Base-by-base conservation (phyloP, 2,797 vertebrate species). In the Chiroxiphia lanceolata region DNA sequence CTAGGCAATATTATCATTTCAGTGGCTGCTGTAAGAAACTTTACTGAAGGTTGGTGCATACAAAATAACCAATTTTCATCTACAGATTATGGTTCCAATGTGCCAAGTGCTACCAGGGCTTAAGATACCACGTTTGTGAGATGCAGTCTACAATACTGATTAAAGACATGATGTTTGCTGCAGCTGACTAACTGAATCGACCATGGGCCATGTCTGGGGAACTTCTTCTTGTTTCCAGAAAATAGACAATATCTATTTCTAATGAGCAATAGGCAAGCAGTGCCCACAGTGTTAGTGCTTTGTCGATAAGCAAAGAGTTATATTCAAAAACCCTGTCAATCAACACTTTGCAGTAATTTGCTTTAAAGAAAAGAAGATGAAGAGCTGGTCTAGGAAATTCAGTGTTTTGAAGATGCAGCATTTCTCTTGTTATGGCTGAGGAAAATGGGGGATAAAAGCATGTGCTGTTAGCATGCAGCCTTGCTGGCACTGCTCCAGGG, bases 291-390 rank as follows among this genome's bases (percentile, higher is more conserved):
- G 4, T 34, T 87, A 94, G 63, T 84, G 50, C 67, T 87, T 81
- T 83, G 34, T 64, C 91, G 91, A 93, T 91, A 94, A 91, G 81
- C 31, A 68, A 88, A 90, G 77, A 86, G 38, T 70, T 81, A 9
- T 80, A 91, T 71, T 92, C 88, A 87, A 60, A 90, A 69, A 53
- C 51, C 25, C 81, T 70, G 88, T 80, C 90, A 92, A 60, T 91
- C 86, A 94, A 86, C 40, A 78, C 47, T 86, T 86, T 79, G 47
- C 64, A 87, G 80, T 38, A 80, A 78, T 93, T 92, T 88, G 70
- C 64, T 89, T 87, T 84, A 60, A 85, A 88, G n/a, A 65, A 69
- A 50, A 40, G 65, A 70, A 88, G 38, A 60, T 71, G 76, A 91
- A 85, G 71, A 90, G 36, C 82, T 91, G 25, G 48, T 56, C 44